Conservation (phyloP, 2,113 vertebrate species). For the Rhinopomastus cyanomelas region DNA sequence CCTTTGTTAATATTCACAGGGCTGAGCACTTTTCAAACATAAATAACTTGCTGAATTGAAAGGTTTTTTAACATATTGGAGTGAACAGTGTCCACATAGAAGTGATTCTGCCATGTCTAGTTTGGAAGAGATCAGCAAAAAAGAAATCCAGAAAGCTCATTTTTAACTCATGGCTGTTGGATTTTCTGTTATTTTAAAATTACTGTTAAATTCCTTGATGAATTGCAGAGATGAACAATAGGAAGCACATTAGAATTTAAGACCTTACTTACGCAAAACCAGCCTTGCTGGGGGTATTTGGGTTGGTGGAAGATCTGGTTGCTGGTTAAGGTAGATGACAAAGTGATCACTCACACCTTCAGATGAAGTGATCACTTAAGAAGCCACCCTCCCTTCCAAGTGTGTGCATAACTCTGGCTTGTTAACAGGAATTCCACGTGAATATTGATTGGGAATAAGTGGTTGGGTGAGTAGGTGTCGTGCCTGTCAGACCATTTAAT, state of each 20-base stretch:
- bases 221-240: background rate
- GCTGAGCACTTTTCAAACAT: slow-evolving; percentile 59
- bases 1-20: slow-evolving; percentile 44
- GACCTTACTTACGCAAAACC: background rate
- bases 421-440: slow-evolving; percentile 15
- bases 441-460: slow-evolving; percentile 48
- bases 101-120: background rate
- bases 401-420: background rate
- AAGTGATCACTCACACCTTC: background rate
- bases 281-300: background rate
- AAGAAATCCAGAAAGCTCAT: background rate
- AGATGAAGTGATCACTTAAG: slow-evolving; percentile 6
- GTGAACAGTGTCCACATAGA: background rate
- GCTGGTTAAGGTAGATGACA: background rate
- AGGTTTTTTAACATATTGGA: background rate
- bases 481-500: slow-evolving; percentile 36
- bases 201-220: background rate
- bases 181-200: background rate
- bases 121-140: background rate
- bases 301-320: background rate
- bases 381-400: background rate
- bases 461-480: slow-evolving; percentile 4
- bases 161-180: background rate
- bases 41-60: slow-evolving; percentile 44
- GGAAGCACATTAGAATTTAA: background rate